Base-by-base conservation (phyloP, 1,140 invertebrate genomes). In the Ceratoteleas bidentatus region DNA sequence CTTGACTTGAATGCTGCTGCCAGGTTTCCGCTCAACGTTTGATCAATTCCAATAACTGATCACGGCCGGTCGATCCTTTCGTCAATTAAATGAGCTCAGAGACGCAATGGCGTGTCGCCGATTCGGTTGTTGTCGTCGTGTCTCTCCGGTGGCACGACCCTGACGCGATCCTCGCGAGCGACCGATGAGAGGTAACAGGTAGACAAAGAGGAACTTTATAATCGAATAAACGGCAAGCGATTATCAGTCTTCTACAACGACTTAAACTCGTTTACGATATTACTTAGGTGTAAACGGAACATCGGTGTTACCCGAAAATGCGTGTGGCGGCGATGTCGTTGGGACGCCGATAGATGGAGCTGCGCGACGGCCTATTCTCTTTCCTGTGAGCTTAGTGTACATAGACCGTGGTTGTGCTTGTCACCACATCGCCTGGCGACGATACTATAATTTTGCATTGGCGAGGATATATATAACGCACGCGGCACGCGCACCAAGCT, bases 191-290 rank as follows among this genome's bases (percentile, higher is more conserved):
- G 70, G 73, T 81, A 70, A 74, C 74, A 72, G 69, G 53, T 73
- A 49, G 49, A 69, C 50, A 76, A 62, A 50, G 14, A 64, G 66
- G 38, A 56, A 56, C 15, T 83, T 80, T 80, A 72, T 81, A 81
- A 52, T 74, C 38, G 61, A 64, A 70, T n/a, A 68, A 74, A 69
- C 49, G 15, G 36, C 32, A 70, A 70, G 62, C 68, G 76, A 85
- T 85, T 74, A 85, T 84, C 54, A 83, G 84, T 85, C 87, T 85
- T 89, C 60, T 89, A 89, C 87, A 90, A 89, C 88, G 88, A 89
- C 84, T 85, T 76, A 70, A 86, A 83, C 50, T 81, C 75, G 73
- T 69, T 60, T 81, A 70, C 72, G 53, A 65, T 84, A 83, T 83
- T 83, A 70, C 81, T 76, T 85, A 87, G 60, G 62, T 81, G 68